phyloP scores from a whole-genome alignment of 2,797 vertebrate species.

The Margarornis squamiger region DNA sequence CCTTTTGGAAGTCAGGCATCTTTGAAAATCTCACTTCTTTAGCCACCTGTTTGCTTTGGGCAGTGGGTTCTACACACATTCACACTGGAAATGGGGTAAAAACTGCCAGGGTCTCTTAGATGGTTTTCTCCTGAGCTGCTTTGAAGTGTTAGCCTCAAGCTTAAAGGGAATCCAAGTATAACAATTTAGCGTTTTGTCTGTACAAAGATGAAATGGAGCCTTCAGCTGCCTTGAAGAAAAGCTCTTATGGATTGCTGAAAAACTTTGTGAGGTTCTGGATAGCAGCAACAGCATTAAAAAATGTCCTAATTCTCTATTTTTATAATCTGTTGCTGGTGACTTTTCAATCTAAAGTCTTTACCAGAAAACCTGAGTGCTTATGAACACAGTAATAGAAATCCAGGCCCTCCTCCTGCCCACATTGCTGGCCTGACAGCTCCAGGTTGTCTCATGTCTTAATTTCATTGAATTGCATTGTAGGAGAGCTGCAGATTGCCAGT shows the following conservation, averaged over 20 bases:
- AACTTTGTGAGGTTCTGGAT: not conserved
- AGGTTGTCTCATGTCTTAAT: not conserved
- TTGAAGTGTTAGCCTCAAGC: not conserved
- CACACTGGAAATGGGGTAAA: not conserved
- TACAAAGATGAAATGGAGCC: not conserved
- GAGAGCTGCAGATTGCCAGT: not conserved
- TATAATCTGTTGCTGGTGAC: not conserved
- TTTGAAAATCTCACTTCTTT: slow-evolving; percentile 4
- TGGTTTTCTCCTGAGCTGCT: not conserved
- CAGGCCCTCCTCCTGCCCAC: not conserved
- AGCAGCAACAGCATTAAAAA: not conserved
- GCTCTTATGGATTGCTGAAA: not conserved
- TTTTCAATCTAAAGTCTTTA: not conserved
- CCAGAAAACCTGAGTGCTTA: not conserved
- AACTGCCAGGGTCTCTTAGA: not conserved
- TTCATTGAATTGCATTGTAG: not conserved
- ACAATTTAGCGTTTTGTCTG: not conserved
- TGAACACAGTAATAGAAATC: not conserved
- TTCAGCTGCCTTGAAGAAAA: not conserved
- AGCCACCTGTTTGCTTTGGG: not conserved
- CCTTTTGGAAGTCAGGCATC: not conserved
- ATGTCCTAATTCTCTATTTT: not conserved
- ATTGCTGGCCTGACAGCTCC: not conserved
- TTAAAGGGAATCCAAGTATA: not conserved
- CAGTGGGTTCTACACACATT: not conserved